phyloP scores from a whole-genome alignment of 2,797 vertebrate genomes.

The Simalia tracyae region DNA sequence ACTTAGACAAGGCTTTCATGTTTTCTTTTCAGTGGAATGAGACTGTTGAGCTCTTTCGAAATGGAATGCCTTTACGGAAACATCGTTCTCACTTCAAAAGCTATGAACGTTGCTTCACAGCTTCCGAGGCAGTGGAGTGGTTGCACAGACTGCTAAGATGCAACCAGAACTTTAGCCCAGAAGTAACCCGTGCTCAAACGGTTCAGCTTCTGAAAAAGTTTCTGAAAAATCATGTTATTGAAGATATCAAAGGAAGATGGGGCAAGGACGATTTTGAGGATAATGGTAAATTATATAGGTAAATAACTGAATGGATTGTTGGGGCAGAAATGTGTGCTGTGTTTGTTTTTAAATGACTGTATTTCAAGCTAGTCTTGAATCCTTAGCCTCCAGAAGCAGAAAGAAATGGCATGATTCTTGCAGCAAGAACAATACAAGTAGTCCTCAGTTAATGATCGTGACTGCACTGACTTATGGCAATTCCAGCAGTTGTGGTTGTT shows the following conservation, averaged over 20 bases:
- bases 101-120: constrained; percentile 88
- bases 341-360: background rate
- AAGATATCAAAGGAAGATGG: constrained; percentile 92
- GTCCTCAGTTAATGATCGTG: background rate
- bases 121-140: constrained; percentile 86
- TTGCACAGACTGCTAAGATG: constrained; percentile 83
- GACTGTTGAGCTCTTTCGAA: constrained; percentile 90
- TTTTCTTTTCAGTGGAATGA: constrained; percentile 88
- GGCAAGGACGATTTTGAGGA: constrained; percentile 94
- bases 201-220: constrained; percentile 92
- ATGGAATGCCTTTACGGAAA: constrained; percentile 84
- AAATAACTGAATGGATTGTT: constrained; percentile 13
- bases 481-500: background rate
- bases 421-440: background rate
- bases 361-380: background rate
- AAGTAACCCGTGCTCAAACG: constrained; percentile 90
- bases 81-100: constrained; percentile 90
- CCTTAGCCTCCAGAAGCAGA: background rate
- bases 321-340: fast-evolving
- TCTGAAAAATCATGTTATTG: constrained; percentile 92
- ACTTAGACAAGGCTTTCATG: background rate
- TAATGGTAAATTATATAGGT: constrained; percentile 88
- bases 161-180: constrained; percentile 92
- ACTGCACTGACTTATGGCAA: background rate
- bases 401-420: background rate